Evolutionary conservation across 1,140 invertebrate species (phyloP), one percentile per base, ranked within the genome.

Genomic region (Megalopta genalis): DNA sequence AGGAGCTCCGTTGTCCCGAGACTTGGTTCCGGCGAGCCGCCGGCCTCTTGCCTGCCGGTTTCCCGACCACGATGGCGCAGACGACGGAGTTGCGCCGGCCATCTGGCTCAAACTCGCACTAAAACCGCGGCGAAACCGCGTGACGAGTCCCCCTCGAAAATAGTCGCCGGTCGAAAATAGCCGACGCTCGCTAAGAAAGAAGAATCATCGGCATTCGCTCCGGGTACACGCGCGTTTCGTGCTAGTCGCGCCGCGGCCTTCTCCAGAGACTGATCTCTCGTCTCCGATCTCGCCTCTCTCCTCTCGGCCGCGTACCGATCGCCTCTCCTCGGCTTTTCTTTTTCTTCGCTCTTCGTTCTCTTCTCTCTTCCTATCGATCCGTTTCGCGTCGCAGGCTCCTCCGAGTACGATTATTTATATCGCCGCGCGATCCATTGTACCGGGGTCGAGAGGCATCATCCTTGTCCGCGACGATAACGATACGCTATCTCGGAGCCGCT

Each of bases 131-230:
- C 86, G 85, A 90, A 90, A 92, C 89, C 81, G 90, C 88, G 87
- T 90, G 88, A 91, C 88, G 88, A 88, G 85, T 87, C 87, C 88
- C 88, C 90, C 89, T 91, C 91, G 90, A 91, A 92, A 92, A 92
- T 92, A 92, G 91, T 90, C 89, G 78, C 71, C 85, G 88, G 88
- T 91, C 90, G 70, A 91, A 92, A 93, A 93, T 93, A 93, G 90
- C 89, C 84, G 78, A 65, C 86, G 78, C 86, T 86, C 88, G 78
- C 86, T 87, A 90, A 89, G 87, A 88, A 88, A 87, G 87, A 90
- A 90, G 88, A 88, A 89, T 90, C 86, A 86, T 86, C 77, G 84
- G 85, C 62, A 87, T 86, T 86, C 52, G 81, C 85, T 77, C 54
- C 64, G 76, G 42, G 62, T 73, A 63, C 60, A 67, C 69, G 62